Conservation (phyloP, 2,888 invertebrate genomes). For the Carterocephalus palaemon region DNA sequence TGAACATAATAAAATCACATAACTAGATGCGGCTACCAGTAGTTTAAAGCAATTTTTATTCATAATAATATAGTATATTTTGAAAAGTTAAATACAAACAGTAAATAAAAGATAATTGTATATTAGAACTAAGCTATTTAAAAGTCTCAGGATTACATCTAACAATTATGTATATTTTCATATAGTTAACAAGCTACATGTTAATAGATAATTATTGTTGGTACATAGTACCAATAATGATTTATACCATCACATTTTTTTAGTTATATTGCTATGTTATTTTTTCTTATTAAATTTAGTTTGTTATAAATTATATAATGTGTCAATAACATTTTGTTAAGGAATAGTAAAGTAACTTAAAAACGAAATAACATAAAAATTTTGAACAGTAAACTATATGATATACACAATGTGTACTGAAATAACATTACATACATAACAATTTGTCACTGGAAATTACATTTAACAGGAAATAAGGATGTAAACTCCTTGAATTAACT, state of each 20-base stretch:
- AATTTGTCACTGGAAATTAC: conserved; percentile 12
- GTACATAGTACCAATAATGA: conserved; percentile 62
- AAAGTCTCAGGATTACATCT: conserved; percentile 2
- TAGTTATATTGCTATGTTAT: conserved; percentile 18
- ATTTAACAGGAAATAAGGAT: conserved; percentile 1
- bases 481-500: conserved; percentile 21
- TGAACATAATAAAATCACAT: too few species aligned
- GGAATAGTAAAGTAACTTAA: conserved; percentile 27
- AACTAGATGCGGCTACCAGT: too few species aligned
- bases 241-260: conserved; percentile 44
- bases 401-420: too few species aligned
- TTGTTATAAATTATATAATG: neutral
- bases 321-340: conserved; percentile 42
- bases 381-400: too few species aligned
- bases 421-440: too few species aligned
- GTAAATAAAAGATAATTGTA: conserved; percentile 7
- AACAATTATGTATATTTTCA: conserved; percentile 5
- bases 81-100: conserved; percentile 9
- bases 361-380: conserved; percentile 3
- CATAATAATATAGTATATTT: conserved; percentile 18
- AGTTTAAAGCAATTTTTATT: too few species aligned
- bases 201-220: conserved; percentile 38
- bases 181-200: conserved; percentile 20
- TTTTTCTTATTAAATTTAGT: conserved; percentile 2
- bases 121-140: conserved; percentile 1